Conservation (phyloP, 2,888 invertebrate genomes). For the Boloria euphrosyne region DNA sequence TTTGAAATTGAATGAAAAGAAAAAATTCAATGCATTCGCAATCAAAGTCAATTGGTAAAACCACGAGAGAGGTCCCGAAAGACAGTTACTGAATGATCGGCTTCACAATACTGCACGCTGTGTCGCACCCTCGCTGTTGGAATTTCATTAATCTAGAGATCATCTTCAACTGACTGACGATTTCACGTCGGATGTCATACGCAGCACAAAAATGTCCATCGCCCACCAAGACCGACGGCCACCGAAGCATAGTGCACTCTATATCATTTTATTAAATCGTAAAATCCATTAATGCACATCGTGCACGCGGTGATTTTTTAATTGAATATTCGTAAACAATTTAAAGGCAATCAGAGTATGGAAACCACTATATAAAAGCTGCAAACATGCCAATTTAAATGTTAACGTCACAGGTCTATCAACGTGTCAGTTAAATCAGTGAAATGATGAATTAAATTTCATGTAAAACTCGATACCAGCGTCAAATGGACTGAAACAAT, state of each 20-base stretch:
- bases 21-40: constrained; percentile 14
- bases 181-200: constrained; percentile 34
- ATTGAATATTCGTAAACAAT: constrained; percentile 47
- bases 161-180: constrained; percentile 38
- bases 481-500: constrained; percentile 54
- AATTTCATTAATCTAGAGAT: constrained; percentile 40
- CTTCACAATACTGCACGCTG: constrained; percentile 33
- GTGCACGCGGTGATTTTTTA: constrained; percentile 39
- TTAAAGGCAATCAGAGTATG: constrained; percentile 51
- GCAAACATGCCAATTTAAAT: constrained; percentile 52
- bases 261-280: constrained; percentile 23
- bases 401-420: constrained; percentile 54
- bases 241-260: constrained; percentile 28
- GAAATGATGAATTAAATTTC: constrained; percentile 63
- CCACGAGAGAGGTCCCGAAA: constrained; percentile 11
- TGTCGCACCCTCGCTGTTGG: constrained; percentile 34
- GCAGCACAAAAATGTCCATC: constrained; percentile 32
- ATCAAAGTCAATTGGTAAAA: constrained; percentile 18
- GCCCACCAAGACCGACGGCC: constrained; percentile 19
- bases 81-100: constrained; percentile 26
- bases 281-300: constrained; percentile 27
- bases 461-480: constrained; percentile 54
- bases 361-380: constrained; percentile 49
- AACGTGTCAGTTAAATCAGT: constrained; percentile 56
- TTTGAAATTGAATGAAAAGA: constrained; percentile 13